These are phyloP conservation scores for Bujurquina vittata DNA, from an alignment of 2,113 vertebrate species.

Conservation along the genomic window DNA sequence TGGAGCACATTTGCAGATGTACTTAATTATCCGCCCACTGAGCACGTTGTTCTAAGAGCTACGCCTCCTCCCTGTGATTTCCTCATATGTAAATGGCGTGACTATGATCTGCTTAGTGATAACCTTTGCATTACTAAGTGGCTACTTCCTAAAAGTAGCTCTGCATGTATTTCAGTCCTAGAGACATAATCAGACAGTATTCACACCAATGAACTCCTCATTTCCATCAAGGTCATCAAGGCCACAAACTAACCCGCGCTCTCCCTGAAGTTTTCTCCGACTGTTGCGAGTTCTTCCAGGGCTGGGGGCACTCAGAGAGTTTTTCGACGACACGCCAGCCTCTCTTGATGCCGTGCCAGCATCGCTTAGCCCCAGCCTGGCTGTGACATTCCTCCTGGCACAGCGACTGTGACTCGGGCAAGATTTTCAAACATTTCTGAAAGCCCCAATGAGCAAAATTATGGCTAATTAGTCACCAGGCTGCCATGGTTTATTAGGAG, in stretches of 20 bases:
- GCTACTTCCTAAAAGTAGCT: neutral
- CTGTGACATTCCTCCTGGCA: constrained; percentile 75
- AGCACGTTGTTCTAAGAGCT: neutral
- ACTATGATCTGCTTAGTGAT: neutral
- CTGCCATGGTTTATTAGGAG: constrained; percentile 73
- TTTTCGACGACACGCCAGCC: constrained; percentile 56
- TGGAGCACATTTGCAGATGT: constrained; percentile 3
- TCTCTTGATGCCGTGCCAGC: constrained; percentile 67
- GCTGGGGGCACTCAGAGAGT: constrained; percentile 28
- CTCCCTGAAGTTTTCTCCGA: constrained; percentile 46
- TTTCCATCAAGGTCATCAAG: constrained; percentile 42
- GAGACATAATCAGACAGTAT: neutral
- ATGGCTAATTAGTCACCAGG: constrained; percentile 74
- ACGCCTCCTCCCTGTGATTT: neutral
- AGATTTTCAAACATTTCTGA: constrained; percentile 60
- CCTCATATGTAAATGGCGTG: neutral
- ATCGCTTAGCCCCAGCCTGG: constrained; percentile 56
- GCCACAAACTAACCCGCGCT: neutral
- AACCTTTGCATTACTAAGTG: neutral
- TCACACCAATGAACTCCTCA: neutral
- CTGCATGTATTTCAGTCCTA: neutral
- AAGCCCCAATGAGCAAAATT: constrained; percentile 69
- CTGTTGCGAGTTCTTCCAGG: constrained; percentile 3
- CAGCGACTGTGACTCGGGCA: constrained; percentile 52
- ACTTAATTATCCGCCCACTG: neutral